phyloP scores from a whole-genome alignment of 2,113 vertebrate species.

The Upupa epops region DNA sequence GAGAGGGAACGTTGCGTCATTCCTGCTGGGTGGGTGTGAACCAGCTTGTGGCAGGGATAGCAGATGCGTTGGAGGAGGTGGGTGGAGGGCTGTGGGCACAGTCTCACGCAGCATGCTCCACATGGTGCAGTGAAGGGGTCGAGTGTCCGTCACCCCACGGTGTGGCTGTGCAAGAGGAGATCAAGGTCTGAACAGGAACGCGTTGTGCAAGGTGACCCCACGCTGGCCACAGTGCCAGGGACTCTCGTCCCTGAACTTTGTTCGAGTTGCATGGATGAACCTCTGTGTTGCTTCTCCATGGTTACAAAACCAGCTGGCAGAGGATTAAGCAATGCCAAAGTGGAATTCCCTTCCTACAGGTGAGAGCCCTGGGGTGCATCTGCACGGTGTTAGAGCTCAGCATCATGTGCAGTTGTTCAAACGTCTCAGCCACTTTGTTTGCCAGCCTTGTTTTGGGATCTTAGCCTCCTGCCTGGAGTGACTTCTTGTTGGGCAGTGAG shows the following conservation, averaged over 20 bases:
- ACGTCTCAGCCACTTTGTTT: background rate
- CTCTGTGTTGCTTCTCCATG: background rate
- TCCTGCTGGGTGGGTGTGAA: background rate
- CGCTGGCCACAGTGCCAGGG: background rate
- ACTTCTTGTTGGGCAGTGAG: slow-evolving; percentile 12
- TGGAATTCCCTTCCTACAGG: background rate
- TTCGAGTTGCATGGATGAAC: background rate
- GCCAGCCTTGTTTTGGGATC: background rate
- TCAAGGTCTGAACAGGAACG: background rate
- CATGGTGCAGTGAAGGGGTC: background rate
- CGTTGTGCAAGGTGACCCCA: background rate
- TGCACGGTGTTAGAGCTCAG: background rate
- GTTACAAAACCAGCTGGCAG: background rate
- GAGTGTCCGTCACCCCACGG: background rate
- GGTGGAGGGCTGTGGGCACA: background rate
- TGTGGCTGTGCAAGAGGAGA: background rate
- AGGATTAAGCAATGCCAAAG: background rate
- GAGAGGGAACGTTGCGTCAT: background rate
- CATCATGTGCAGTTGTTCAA: no score
- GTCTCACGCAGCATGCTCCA: background rate
- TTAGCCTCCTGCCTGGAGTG: background rate
- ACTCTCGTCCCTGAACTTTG: background rate
- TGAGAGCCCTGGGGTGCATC: background rate
- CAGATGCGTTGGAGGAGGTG: background rate
- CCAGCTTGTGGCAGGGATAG: background rate